A percentile compares a stretch with the other conserved stretches of the same genome.
Evolutionary conservation across 1,140 invertebrate species (phyloP).

Genomic region (Thaumatotibia leucotreta): DNA sequence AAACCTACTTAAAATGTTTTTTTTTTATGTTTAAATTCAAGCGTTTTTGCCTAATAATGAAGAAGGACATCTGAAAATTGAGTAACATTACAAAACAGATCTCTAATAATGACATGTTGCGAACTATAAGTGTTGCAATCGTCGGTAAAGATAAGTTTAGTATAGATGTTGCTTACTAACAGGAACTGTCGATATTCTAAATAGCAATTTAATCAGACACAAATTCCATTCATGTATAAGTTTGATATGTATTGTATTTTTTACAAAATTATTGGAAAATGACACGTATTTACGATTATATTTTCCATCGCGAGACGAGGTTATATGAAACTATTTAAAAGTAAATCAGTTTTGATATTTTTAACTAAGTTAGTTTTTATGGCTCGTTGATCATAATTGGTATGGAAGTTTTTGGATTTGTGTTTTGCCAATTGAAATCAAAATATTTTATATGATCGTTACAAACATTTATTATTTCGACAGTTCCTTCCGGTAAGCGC

Average conservation of each 20-base stretch:
- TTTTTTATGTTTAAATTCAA: not conserved
- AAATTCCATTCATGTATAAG: not conserved
- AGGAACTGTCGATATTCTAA: not conserved
- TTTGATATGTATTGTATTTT: not conserved
- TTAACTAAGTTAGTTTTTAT: not conserved
- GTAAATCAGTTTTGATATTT: not conserved
- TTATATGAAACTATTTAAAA: not conserved
- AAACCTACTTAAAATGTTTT: too few species aligned
- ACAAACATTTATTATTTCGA: not conserved
- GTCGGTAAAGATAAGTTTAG: conserved; percentile 67
- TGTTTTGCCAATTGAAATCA: not conserved
- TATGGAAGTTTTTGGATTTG: too few species aligned
- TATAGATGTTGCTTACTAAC: conserved; percentile 30
- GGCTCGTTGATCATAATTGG: too few species aligned
- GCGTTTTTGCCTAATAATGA: not conserved
- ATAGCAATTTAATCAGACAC: not conserved
- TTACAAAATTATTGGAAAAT: not conserved
- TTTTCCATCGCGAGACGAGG: not conserved
- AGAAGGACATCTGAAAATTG: conserved; percentile 35
- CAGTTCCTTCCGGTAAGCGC: not conserved
- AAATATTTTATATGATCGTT: not conserved
- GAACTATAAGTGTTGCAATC: conserved; percentile 70
- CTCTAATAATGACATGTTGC: conserved; percentile 66
- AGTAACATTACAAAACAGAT: conserved; percentile 41
- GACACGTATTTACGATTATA: not conserved